Conservation (phyloP, 2,888 invertebrate genomes). For the Onthophagus sagittarius region DNA sequence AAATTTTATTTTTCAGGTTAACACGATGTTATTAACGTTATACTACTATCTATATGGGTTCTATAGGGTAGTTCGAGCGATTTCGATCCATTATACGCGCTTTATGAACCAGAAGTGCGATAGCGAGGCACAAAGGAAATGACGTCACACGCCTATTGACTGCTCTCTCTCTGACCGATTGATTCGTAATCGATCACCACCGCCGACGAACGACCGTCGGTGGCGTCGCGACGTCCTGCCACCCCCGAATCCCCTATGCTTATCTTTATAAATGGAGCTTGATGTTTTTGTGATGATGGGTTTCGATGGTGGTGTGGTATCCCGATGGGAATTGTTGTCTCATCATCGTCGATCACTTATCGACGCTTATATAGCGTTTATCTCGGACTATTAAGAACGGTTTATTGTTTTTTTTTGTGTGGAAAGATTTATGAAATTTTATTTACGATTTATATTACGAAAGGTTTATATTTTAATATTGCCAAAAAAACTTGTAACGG, state of each 20-base stretch:
- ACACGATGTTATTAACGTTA: no score
- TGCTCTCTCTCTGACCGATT: constrained; percentile 45
- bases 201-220: constrained; percentile 38
- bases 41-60: no score
- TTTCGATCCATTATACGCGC: constrained; percentile 45
- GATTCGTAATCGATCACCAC: constrained; percentile 50
- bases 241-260: constrained; percentile 31
- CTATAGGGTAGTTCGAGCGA: constrained; percentile 30
- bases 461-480: background rate
- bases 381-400: background rate
- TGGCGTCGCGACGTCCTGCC: constrained; percentile 41
- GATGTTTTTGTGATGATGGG: constrained; percentile 45
- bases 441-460: background rate
- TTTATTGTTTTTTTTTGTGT: background rate
- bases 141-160: constrained; percentile 51
- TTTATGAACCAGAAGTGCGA: constrained; percentile 52
- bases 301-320: constrained; percentile 13
- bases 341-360: constrained; percentile 25
- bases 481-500: background rate
- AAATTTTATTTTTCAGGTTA: no score
- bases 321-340: constrained; percentile 26
- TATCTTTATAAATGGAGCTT: constrained; percentile 51
- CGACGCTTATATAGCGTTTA: background rate
- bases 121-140: constrained; percentile 50
- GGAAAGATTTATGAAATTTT: background rate